These are phyloP conservation scores for Ornithoptera priamus DNA, from an alignment of 2,888 invertebrate genomes.

Conservation along the genomic window DNA sequence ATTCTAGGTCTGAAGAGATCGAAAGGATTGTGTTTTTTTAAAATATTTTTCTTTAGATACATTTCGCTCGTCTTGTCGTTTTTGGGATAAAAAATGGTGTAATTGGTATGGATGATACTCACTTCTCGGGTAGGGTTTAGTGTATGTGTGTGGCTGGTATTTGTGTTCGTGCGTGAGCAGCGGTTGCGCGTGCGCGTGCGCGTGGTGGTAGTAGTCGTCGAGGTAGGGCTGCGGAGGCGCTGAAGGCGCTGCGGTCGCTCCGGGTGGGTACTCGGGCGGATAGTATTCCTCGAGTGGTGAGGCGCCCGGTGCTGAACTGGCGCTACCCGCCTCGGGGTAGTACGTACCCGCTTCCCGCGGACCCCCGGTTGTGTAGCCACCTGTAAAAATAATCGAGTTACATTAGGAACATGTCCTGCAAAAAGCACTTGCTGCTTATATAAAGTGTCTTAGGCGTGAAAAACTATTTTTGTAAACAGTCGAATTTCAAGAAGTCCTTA, in stretches of 20 bases:
- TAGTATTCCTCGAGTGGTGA: slow-evolving; percentile 80
- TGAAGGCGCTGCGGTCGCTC: slow-evolving; percentile 66
- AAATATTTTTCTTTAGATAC: too few relatives aligned
- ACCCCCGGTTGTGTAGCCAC: slow-evolving; percentile 79
- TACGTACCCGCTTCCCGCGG: slow-evolving; percentile 75
- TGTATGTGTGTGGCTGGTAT: slow-evolving; percentile 85
- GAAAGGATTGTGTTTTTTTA: too few relatives aligned
- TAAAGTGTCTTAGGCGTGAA: too few relatives aligned
- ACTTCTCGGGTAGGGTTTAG: slow-evolving; percentile 87
- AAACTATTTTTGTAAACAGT: too few relatives aligned
- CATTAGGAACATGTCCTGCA: background rate
- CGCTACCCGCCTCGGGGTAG: slow-evolving; percentile 68
- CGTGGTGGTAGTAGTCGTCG: slow-evolving; percentile 88
- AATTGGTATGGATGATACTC: slow-evolving; percentile 40
- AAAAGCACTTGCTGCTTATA: too few relatives aligned
- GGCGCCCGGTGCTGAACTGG: slow-evolving; percentile 56
- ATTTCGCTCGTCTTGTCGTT: too few relatives aligned
- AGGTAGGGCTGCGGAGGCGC: slow-evolving; percentile 80
- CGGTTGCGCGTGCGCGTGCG: slow-evolving; percentile 83
- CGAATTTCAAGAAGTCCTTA: too few relatives aligned
- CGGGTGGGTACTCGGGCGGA: slow-evolving; percentile 72
- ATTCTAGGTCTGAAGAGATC: too few relatives aligned
- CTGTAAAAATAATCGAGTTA: slow-evolving; percentile 48
- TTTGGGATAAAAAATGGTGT: too few relatives aligned
- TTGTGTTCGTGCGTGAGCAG: slow-evolving; percentile 82